These are phyloP conservation scores for Peromyscus polionotus DNA, from an alignment of 2,113 vertebrate genomes.

Conservation along the genomic window DNA sequence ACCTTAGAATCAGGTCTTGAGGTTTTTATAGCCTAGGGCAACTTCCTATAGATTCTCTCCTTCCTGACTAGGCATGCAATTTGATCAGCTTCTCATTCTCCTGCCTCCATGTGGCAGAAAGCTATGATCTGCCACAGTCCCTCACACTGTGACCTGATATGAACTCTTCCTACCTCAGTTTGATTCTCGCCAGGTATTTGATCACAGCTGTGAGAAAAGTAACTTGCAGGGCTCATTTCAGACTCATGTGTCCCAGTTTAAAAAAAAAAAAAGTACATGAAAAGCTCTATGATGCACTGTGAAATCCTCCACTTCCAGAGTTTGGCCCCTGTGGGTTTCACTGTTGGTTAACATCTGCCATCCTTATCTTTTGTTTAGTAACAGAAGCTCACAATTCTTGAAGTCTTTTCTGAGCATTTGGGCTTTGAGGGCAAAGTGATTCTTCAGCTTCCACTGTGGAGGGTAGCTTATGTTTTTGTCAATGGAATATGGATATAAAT, in stretches of 20 bases:
- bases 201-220: not conserved
- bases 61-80: too few relatives aligned
- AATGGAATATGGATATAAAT: not conserved
- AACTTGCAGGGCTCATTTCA: not conserved
- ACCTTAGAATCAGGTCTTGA: not conserved
- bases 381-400: accelerated
- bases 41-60: not conserved
- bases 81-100: not conserved
- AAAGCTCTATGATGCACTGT: not conserved
- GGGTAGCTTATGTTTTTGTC: not conserved
- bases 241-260: not conserved
- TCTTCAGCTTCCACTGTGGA: not conserved
- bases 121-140: too few relatives aligned
- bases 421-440: too few relatives aligned
- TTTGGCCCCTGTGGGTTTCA: not conserved
- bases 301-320: not conserved
- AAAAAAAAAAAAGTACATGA: not conserved
- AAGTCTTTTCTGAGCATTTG: not conserved
- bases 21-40: too few relatives aligned
- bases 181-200: not conserved
- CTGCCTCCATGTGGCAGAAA: not conserved
- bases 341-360: not conserved
- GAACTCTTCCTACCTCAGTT: not conserved
- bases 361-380: not conserved
- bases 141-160: not conserved